Evolutionary conservation across 2,797 vertebrate species (phyloP).

Genomic region (Monodelphis domestica): DNA sequence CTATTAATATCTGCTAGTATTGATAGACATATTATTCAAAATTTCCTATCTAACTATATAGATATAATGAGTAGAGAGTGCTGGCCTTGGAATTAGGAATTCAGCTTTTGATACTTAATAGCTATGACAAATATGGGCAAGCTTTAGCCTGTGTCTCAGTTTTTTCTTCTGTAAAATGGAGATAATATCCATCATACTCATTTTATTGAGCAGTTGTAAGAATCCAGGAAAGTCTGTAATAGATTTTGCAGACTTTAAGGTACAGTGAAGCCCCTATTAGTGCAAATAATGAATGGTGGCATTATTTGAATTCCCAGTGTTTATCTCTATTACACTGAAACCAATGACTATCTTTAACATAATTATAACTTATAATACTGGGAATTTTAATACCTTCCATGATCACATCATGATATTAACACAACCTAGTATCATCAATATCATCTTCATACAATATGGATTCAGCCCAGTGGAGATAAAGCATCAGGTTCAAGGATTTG

Average conservation of each 20-base stretch:
- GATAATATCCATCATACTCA: neutral
- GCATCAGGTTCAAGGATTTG: neutral
- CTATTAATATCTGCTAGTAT: constrained; percentile 8
- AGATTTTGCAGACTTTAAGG: neutral
- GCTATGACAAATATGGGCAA: neutral
- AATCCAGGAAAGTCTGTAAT: neutral
- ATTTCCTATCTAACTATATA: neutral
- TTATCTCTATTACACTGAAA: neutral
- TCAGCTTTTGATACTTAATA: neutral
- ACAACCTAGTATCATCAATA: neutral
- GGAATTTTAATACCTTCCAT: neutral
- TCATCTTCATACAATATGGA: neutral
- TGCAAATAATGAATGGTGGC: neutral
- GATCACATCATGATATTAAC: neutral
- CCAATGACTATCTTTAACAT: neutral
- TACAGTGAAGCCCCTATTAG: neutral
- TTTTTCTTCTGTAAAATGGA: neutral
- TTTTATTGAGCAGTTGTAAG: neutral
- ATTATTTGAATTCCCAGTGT: neutral
- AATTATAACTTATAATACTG: neutral
- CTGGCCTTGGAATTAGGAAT: neutral
- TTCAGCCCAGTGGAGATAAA: neutral
- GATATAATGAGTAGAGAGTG: neutral
- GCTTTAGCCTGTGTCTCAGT: neutral
- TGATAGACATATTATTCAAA: neutral